These are phyloP conservation scores for Leptopilina myrica DNA, from an alignment of 2,888 invertebrate species.

Conservation along the genomic window DNA sequence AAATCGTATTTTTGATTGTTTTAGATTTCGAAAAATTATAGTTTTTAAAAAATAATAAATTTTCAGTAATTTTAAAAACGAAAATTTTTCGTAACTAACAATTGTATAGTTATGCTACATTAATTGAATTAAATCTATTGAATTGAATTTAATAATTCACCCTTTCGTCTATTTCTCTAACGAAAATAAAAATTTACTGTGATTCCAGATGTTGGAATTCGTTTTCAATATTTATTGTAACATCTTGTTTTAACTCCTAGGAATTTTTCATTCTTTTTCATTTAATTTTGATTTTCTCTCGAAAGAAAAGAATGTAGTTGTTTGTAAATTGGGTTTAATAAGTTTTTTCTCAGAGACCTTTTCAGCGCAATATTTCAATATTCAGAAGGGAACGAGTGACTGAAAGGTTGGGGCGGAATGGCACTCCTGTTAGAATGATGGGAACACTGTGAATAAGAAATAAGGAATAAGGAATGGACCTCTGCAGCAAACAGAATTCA, in stretches of 20 bases:
- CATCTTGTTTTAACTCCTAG: too few relatives aligned
- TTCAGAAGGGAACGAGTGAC: conserved; percentile 35
- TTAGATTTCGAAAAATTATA: too few relatives aligned
- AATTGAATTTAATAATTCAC: conserved; percentile 17
- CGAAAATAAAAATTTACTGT: too few relatives aligned
- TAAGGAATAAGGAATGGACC: conserved; percentile 40
- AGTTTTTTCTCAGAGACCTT: conserved; percentile 23
- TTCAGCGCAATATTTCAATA: conserved; percentile 33
- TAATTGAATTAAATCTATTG: too few relatives aligned
- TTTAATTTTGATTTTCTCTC: neutral
- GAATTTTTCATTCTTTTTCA: neutral
- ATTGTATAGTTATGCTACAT: too few relatives aligned
- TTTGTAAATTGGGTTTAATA: conserved; percentile 26
- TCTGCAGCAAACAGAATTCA: conserved; percentile 27
- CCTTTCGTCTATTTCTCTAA: neutral
- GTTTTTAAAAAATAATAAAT: too few relatives aligned
- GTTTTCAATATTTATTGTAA: too few relatives aligned
- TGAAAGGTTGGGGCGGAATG: conserved; percentile 28
- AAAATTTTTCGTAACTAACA: too few relatives aligned
- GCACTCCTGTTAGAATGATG: conserved; percentile 41
- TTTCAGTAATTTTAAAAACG: too few relatives aligned
- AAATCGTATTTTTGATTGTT: too few relatives aligned
- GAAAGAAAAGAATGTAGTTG: neutral
- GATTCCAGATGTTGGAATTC: too few relatives aligned
- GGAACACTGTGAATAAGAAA: conserved; percentile 37